Conservation (phyloP, 37 sponge, comb jelly and placozoan genomes). For the Spongilla lacustris region DNA sequence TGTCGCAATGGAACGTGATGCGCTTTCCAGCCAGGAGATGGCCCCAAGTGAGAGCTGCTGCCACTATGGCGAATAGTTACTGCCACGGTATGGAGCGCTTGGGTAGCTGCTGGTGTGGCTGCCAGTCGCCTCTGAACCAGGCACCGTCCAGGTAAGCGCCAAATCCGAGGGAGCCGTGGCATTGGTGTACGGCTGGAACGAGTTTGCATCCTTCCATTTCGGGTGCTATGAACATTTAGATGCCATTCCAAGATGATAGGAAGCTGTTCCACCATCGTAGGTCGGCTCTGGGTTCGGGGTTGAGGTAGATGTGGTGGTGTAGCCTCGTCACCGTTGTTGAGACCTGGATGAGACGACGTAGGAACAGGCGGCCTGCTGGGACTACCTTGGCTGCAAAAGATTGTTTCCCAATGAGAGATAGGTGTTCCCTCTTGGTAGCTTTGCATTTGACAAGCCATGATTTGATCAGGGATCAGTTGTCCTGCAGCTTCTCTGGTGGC, state of each 20-base stretch:
- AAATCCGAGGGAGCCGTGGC: background rate
- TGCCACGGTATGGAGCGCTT: background rate
- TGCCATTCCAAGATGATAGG: background rate
- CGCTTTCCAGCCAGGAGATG: background rate
- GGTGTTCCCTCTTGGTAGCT: no score
- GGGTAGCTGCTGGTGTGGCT: background rate
- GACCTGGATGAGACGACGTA: no score
- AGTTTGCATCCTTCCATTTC: background rate
- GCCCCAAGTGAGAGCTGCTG: background rate
- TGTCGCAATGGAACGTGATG: background rate
- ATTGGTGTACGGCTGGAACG: background rate
- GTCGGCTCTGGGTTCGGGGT: conserved; percentile 35
- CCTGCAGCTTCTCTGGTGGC: no score
- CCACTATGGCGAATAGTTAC: background rate
- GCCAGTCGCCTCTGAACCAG: background rate
- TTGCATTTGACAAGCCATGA: no score
- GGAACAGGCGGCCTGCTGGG: no score
- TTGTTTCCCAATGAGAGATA: no score
- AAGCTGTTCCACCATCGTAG: background rate
- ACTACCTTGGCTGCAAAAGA: no score
- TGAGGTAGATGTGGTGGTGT: no score
- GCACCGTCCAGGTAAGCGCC: background rate
- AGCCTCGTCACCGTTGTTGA: no score
- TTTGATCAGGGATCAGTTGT: no score
- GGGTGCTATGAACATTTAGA: background rate